phyloP scores from a whole-genome alignment of 2,797 vertebrate genomes.

The Trematomus bernacchii region DNA sequence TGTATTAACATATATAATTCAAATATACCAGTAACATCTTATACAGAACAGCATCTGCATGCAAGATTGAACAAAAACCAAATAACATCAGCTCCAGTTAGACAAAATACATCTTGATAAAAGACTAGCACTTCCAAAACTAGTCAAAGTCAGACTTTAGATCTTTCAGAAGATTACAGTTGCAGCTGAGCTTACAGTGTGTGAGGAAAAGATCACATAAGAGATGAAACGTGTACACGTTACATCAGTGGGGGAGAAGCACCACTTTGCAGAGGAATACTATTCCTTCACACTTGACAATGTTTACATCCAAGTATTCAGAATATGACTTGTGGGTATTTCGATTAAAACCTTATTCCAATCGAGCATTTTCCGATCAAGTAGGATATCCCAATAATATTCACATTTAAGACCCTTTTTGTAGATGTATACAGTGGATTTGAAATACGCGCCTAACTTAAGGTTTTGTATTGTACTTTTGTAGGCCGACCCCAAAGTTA shows the following conservation, averaged over 20 bases:
- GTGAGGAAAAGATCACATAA: background rate
- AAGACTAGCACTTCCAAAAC: background rate
- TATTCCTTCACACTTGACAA: background rate
- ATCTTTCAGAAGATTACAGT: background rate
- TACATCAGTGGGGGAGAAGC: background rate
- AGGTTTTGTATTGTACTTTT: too few relatives aligned
- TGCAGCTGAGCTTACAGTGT: background rate
- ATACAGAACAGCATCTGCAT: constrained; percentile 60
- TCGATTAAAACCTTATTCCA: too few relatives aligned
- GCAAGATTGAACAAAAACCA: constrained; percentile 51
- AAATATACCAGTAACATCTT: constrained; percentile 37
- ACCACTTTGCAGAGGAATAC: background rate
- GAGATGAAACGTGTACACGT: too few relatives aligned
- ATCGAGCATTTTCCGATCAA: too few relatives aligned
- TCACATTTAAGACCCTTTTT: too few relatives aligned
- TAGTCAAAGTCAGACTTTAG: background rate
- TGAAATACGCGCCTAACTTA: too few relatives aligned
- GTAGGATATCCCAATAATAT: too few relatives aligned
- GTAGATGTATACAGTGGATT: too few relatives aligned
- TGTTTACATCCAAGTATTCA: too few relatives aligned
- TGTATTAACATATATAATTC: background rate
- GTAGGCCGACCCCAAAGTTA: too few relatives aligned
- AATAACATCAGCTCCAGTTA: constrained; percentile 8
- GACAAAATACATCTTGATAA: constrained; percentile 4
- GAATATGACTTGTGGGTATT: too few relatives aligned